Evolutionary conservation across 1,140 invertebrate genomes (phyloP).

Genomic region (Nomia melanderi): DNA sequence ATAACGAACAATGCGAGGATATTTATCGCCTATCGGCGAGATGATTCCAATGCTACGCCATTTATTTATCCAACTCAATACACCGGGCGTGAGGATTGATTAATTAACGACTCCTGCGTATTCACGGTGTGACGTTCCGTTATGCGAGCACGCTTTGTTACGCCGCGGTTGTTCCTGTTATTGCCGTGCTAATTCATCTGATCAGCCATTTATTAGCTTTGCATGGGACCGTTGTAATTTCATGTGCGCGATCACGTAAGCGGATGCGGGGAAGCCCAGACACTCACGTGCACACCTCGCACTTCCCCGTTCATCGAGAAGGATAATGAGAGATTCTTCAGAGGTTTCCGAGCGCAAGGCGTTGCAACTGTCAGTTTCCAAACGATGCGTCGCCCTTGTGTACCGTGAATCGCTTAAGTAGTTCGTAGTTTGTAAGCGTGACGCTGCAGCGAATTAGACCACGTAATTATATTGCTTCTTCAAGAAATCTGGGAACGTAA

Average conservation of each 20-base stretch:
- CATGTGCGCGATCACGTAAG: conserved; percentile 37
- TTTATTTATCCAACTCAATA: conserved; percentile 41
- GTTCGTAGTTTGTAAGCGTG: neutral
- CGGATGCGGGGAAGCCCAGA: neutral
- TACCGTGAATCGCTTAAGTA: neutral
- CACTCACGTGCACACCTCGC: neutral
- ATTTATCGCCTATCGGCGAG: conserved; percentile 30
- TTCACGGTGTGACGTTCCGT: conserved; percentile 55
- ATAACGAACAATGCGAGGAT: conserved; percentile 37
- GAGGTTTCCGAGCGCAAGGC: neutral
- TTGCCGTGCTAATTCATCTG: conserved; percentile 61
- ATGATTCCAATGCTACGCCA: conserved; percentile 31
- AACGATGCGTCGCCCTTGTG: neutral
- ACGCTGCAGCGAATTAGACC: neutral
- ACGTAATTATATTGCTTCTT: neutral
- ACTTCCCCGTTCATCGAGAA: neutral
- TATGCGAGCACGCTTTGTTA: conserved; percentile 60
- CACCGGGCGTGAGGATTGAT: conserved; percentile 35
- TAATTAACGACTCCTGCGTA: conserved; percentile 54
- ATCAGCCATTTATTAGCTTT: conserved; percentile 61
- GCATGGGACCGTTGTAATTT: conserved; percentile 42
- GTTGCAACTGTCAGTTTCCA: neutral
- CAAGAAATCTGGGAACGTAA: no score
- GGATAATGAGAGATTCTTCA: conserved; percentile 33
- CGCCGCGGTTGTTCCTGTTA: conserved; percentile 41